Evolutionary conservation across 2,113 vertebrate genomes (phyloP).

Genomic region (Hoplias malabaricus): DNA sequence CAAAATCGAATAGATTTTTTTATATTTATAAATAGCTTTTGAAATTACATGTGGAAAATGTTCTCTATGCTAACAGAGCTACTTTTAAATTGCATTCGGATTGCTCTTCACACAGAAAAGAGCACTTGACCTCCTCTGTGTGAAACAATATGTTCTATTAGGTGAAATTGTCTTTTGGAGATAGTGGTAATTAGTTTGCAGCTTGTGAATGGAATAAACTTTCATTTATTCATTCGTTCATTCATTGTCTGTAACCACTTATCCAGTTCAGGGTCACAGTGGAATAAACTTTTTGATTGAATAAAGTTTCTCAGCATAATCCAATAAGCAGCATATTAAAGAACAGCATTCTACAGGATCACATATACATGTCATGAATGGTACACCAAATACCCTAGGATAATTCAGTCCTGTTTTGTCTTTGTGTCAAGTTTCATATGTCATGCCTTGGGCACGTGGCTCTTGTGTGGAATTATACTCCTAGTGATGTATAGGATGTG

Average conservation of each 20-base stretch:
- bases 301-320: neutral
- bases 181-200: neutral
- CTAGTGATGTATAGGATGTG: conserved; percentile 39
- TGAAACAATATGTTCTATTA: neutral
- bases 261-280: too few species aligned
- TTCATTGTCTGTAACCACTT: too few species aligned
- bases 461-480: conserved; percentile 23
- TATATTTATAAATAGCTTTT: too few species aligned
- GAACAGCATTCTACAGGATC: neutral
- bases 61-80: neutral
- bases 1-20: too few species aligned
- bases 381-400: neutral
- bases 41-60: neutral
- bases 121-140: neutral
- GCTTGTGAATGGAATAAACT: neutral
- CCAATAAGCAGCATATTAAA: neutral
- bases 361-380: neutral
- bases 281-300: neutral
- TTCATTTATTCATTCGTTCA: neutral
- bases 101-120: too few species aligned
- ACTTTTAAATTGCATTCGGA: too few species aligned
- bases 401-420: neutral
- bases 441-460: conserved; percentile 29
- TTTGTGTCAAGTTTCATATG: neutral
- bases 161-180: neutral